Evolutionary conservation across 2,113 vertebrate genomes (phyloP).

Genomic region (Cygnus buccinator): DNA sequence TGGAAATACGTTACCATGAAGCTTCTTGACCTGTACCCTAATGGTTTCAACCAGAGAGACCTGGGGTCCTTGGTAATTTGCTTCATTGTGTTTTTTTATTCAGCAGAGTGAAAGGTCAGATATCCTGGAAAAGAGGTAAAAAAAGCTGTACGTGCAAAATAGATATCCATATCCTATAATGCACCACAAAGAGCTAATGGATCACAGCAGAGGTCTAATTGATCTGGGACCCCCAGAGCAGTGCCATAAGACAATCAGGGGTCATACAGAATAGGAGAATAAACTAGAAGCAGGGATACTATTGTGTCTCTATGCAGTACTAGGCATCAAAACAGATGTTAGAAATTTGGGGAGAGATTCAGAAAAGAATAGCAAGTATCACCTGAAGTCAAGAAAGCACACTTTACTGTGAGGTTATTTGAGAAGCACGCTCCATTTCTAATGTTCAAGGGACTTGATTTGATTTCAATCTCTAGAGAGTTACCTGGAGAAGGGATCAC

Average conservation of each 20-base stretch:
- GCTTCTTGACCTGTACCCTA: neutral
- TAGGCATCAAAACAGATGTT: neutral
- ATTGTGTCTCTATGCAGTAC: neutral
- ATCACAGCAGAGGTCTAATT: neutral
- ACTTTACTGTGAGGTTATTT: neutral
- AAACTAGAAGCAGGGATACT: neutral
- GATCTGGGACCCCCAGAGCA: neutral
- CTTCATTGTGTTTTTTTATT: neutral
- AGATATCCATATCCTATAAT: neutral
- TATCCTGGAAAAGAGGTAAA: neutral
- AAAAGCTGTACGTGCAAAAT: neutral
- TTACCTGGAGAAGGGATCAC: neutral
- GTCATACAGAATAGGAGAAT: neutral
- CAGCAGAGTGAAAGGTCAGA: neutral
- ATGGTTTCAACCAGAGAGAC: neutral
- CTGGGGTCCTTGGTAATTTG: neutral
- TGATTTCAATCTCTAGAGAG: neutral
- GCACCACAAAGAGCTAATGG: neutral
- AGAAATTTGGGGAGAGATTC: neutral
- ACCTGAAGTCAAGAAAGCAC: neutral
- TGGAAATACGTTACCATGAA: neutral
- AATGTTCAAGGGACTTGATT: neutral
- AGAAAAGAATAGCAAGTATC: neutral
- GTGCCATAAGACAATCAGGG: neutral
- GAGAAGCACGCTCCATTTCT: neutral